Evolutionary conservation across 2,113 vertebrate genomes (phyloP).

Genomic region (Sceloporus tristichus): DNA sequence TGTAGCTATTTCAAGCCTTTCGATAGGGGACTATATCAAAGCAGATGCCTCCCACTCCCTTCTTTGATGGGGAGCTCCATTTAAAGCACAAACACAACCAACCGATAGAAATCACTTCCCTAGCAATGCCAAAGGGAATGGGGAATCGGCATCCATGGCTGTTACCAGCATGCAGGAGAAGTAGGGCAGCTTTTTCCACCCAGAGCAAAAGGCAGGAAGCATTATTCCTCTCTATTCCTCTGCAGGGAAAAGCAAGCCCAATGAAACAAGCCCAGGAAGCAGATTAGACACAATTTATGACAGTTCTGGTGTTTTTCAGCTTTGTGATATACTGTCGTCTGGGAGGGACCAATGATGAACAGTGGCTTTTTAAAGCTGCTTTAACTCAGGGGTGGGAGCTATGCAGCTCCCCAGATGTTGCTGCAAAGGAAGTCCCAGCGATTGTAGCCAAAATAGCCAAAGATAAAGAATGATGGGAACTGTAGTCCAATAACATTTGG

Average conservation of each 20-base stretch:
- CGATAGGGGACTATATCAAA: conserved; percentile 60
- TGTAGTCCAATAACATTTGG: background rate
- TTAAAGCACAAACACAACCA: conserved; percentile 48
- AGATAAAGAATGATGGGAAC: no score
- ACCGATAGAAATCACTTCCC: conserved; percentile 38
- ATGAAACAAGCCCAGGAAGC: background rate
- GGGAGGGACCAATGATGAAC: background rate
- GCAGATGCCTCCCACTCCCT: conserved; percentile 35
- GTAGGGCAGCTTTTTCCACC: background rate
- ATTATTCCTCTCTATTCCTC: background rate
- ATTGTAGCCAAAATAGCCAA: no score
- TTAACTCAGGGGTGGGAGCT: background rate
- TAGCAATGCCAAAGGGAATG: background rate
- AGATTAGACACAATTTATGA: background rate
- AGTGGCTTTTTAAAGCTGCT: background rate
- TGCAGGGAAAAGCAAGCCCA: background rate
- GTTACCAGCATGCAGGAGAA: background rate
- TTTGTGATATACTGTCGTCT: background rate
- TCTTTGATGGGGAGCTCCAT: background rate
- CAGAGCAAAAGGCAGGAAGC: background rate
- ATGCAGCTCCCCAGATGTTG: background rate
- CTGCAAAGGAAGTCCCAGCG: no score
- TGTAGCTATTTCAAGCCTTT: conserved; percentile 48
- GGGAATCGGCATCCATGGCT: background rate
- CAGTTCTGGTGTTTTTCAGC: background rate